Conservation (phyloP, 2,888 invertebrate genomes). For the Listrodromus nycthemerus region DNA sequence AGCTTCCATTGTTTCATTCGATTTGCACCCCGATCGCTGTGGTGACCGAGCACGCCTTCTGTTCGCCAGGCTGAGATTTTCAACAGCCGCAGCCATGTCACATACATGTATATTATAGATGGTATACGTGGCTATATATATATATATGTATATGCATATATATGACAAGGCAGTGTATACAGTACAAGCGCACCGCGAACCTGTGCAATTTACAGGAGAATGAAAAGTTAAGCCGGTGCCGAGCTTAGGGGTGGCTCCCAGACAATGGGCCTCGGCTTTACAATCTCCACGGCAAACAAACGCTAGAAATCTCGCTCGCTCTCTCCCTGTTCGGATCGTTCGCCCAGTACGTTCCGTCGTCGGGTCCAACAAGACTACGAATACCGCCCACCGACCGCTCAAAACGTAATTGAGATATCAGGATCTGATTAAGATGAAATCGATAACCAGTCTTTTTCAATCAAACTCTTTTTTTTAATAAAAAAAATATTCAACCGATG, state of each 20-base stretch:
- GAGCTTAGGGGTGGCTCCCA: constrained; percentile 81
- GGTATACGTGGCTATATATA: constrained; percentile 66
- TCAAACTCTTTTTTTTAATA: too few relatives aligned
- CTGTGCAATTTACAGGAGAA: constrained; percentile 84
- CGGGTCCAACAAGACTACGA: constrained; percentile 9
- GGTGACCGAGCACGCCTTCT: constrained; percentile 29
- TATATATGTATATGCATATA: constrained; percentile 20
- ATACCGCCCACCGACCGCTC: constrained; percentile 41
- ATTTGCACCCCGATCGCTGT: constrained; percentile 78
- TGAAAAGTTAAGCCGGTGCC: constrained; percentile 83
- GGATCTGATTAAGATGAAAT: constrained; percentile 84
- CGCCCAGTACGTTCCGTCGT: constrained; percentile 25
- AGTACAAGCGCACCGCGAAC: constrained; percentile 72
- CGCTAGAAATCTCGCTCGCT: constrained; percentile 69
- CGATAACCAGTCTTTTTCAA: constrained; percentile 74
- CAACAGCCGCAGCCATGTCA: constrained; percentile 71
- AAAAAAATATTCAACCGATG: too few relatives aligned
- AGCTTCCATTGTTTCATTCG: constrained; percentile 82
- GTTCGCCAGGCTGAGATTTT: constrained; percentile 10
- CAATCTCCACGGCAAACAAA: constrained; percentile 84
- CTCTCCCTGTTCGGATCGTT: constrained; percentile 32
- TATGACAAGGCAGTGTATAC: neutral
- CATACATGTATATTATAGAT: constrained; percentile 60
- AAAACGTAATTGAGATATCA: constrained; percentile 84
- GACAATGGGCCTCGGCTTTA: constrained; percentile 79